Conservation (phyloP, 2,888 invertebrate species). For the Physocephala rufipes region DNA sequence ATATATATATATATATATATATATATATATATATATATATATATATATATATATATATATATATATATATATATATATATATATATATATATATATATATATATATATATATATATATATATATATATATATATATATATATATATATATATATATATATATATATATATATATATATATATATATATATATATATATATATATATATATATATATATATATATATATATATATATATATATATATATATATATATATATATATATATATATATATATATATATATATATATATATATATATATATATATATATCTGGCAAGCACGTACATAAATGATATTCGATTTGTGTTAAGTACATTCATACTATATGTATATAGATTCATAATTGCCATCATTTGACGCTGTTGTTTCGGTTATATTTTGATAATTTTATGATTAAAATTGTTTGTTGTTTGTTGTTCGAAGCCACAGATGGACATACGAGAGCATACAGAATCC, state of each 20-base stretch:
- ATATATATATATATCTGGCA: not conserved
- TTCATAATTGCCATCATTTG: too few relatives aligned
- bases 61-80: slow-evolving; percentile 26
- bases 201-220: slow-evolving; percentile 6
- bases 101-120: slow-evolving; percentile 25
- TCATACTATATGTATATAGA: too few relatives aligned
- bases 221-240: slow-evolving; percentile 11
- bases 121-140: slow-evolving; percentile 24
- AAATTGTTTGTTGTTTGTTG: slow-evolving; percentile 28
- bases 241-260: slow-evolving; percentile 12
- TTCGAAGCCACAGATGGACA: slow-evolving; percentile 2
- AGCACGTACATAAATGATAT: too few relatives aligned
- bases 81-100: slow-evolving; percentile 24
- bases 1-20: slow-evolving; percentile 1
- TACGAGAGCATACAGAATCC: slow-evolving; percentile 21
- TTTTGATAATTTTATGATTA: slow-evolving; percentile 33
- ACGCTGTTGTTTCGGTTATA: not conserved
- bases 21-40: slow-evolving; percentile 17
- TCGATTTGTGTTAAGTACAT: too few relatives aligned
- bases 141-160: slow-evolving; percentile 32
- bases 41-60: slow-evolving; percentile 27
- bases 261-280: slow-evolving; percentile 13
- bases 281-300: slow-evolving; percentile 2
- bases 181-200: slow-evolving; percentile 15
- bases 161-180: slow-evolving; percentile 41